phyloP scores from a whole-genome alignment of 2,113 vertebrate species.

The Pseudopipra pipra region DNA sequence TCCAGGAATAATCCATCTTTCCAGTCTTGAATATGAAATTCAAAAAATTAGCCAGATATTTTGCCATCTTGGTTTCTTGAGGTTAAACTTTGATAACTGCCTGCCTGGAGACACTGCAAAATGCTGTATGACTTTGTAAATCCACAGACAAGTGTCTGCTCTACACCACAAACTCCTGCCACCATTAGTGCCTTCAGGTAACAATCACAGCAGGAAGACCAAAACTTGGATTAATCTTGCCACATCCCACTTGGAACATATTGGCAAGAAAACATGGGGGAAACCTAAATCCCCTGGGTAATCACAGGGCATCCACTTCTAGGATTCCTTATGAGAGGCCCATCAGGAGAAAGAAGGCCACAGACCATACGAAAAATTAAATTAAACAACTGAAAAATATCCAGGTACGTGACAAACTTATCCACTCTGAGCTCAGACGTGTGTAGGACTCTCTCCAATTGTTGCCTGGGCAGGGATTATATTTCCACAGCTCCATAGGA shows the following conservation, averaged over 20 bases:
- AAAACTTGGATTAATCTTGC: neutral
- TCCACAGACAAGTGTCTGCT: neutral
- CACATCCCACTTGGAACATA: conserved; percentile 11
- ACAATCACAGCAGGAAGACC: neutral
- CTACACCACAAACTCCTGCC: neutral
- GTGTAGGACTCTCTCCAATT: neutral
- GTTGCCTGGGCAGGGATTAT: neutral
- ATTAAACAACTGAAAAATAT: neutral
- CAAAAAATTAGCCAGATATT: neutral
- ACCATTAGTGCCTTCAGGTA: neutral
- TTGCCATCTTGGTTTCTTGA: neutral
- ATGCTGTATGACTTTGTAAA: neutral
- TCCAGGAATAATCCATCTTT: neutral
- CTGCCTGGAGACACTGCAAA: neutral
- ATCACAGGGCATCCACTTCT: neutral
- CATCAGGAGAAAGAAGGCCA: neutral
- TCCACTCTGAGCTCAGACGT: neutral
- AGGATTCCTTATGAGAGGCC: neutral
- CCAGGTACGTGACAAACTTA: neutral
- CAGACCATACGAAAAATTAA: neutral
- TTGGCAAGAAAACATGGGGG: neutral
- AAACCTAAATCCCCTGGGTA: neutral
- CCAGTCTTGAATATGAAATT: neutral
- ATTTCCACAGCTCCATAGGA: neutral
- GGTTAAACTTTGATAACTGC: neutral